Evolutionary conservation across 2,888 invertebrate genomes (phyloP), one percentile per base, ranked within the genome.

Genomic region (Trisateles emortualis): DNA sequence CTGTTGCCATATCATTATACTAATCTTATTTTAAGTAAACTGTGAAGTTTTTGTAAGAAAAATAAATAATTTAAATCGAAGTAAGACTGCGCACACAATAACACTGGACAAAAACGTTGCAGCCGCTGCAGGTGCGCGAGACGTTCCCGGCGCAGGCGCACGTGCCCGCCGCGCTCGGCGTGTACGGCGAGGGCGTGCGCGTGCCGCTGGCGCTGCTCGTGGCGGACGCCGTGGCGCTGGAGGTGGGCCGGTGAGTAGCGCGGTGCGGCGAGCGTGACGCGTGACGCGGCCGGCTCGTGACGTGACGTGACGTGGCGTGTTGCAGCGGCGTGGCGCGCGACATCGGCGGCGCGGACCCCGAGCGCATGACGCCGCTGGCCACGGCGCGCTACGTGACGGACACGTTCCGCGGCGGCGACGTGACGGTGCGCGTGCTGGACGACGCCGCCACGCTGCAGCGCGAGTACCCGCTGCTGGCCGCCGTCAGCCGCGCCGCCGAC

Each of bases 71-170:
- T n/a, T n/a, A n/a, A n/a, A n/a, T n/a, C n/a, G n/a, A n/a, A n/a
- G n/a, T n/a, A n/a, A n/a, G n/a, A n/a, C n/a, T n/a, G n/a, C n/a
- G n/a, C n/a, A n/a, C n/a, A n/a, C n/a, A n/a, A n/a, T n/a, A n/a
- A n/a, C n/a, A n/a, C n/a, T n/a, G n/a, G n/a, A n/a, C n/a, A n/a
- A n/a, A n/a, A 8, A 22, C 8, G 9, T 26, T 14, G 0, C 80
- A 97, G 97, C 97, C 98, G 38, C 90, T 98, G 68, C 97, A 98
- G 90, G 90, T 96, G 35, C 94, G 98, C 43, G 98, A 98, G 88
- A 93, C 94, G 76, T 92, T 94, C 52, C 95, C 96, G 0, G 89
- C 90, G 9, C 95, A 94, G 70, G 88, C 90, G 36, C 87, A 89
- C 66, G 95, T 94, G 78, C 90, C 95, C 14, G 87, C 92, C 45